A percentile compares a stretch with the other conserved stretches of the same genome.
phyloP scores from a whole-genome alignment of 2,888 invertebrate genomes.

The Noctua fimbriata region DNA sequence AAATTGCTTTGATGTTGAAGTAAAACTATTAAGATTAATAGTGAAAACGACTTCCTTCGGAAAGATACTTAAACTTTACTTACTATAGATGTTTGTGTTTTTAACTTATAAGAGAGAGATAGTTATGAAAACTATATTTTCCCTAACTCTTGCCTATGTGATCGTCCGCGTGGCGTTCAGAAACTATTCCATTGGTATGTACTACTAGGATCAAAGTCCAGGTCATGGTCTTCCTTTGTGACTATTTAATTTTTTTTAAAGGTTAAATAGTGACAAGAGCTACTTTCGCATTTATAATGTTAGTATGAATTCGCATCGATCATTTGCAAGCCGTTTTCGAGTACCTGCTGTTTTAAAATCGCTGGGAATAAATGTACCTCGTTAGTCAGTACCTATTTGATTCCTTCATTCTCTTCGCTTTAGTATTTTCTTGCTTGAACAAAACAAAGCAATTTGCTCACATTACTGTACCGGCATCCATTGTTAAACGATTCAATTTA shows the following conservation, averaged over 20 bases:
- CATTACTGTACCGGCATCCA: neutral
- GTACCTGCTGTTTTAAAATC: neutral
- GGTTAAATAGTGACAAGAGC: no score
- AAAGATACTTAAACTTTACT: neutral
- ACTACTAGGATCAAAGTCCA: neutral
- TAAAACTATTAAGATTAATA: conserved; percentile 31
- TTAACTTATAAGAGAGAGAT: neutral
- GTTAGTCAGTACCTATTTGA: neutral
- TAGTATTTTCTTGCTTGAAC: neutral
- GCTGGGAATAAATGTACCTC: neutral
- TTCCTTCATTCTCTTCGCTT: neutral
- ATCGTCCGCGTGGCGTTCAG: neutral
- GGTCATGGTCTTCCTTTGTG: no score
- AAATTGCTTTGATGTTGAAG: conserved; percentile 31
- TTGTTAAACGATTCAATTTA: neutral
- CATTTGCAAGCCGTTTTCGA: neutral
- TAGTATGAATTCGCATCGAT: neutral
- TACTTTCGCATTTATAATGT: neutral
- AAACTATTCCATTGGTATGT: neutral
- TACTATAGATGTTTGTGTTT: neutral
- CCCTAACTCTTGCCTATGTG: no score
- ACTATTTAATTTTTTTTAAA: no score
- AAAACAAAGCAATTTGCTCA: neutral
- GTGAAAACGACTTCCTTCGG: neutral
- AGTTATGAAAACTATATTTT: neutral